These are phyloP conservation scores for Electrophaes corylata DNA, from an alignment of 2,888 invertebrate genomes.

Conservation along the genomic window DNA sequence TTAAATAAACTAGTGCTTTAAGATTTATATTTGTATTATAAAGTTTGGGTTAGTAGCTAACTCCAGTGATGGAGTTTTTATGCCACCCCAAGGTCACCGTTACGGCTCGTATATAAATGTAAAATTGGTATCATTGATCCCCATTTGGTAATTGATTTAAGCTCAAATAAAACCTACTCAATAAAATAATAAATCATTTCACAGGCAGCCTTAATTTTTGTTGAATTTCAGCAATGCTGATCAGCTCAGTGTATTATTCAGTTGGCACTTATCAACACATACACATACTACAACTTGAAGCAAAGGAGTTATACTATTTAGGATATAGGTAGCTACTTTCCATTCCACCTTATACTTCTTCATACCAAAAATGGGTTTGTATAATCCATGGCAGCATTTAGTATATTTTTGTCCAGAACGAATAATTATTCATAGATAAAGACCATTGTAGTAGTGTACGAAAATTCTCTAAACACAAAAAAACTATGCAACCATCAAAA, in stretches of 20 bases:
- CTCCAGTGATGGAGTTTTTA: no score
- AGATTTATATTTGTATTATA: not conserved
- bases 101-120: conserved; percentile 34
- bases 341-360: not conserved
- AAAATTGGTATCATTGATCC: conserved; percentile 67
- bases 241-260: conserved; percentile 44
- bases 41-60: no score
- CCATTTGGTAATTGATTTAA: conserved; percentile 64
- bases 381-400: no score
- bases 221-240: conserved; percentile 45
- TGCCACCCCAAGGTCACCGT: no score
- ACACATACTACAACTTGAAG: conserved; percentile 39
- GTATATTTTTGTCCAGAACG: no score
- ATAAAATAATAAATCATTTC: conserved; percentile 20
- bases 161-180: not conserved
- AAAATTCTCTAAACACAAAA: not conserved
- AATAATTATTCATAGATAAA: not conserved
- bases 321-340: not conserved
- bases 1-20: not conserved
- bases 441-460: conserved; percentile 4
- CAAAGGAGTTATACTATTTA: no score
- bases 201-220: conserved; percentile 40
- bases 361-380: no score
- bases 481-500: conserved; percentile 13
- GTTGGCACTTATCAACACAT: conserved; percentile 69